Conservation (phyloP, 2,888 invertebrate species). For the Aleiodes testaceus region DNA sequence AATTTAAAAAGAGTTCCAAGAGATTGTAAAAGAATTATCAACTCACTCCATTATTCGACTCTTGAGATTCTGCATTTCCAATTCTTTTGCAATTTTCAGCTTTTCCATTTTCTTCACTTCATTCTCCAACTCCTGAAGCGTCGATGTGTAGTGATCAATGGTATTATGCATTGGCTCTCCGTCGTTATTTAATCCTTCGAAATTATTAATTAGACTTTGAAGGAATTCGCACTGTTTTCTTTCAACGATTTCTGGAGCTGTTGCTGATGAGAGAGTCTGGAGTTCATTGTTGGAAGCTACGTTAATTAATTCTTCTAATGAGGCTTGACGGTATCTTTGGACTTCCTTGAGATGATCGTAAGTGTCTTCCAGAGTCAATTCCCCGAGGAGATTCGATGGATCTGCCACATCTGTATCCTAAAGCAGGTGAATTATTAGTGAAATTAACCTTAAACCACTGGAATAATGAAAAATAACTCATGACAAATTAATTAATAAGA, state of each 20-base stretch:
- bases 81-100: conserved; percentile 43
- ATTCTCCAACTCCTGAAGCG: conserved; percentile 55
- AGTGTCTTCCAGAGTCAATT: conserved; percentile 62
- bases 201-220: conserved; percentile 50
- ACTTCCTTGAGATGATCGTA: conserved; percentile 56
- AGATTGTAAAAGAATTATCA: conserved; percentile 3
- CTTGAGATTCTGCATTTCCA: conserved; percentile 49
- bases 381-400: conserved; percentile 9
- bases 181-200: conserved; percentile 50
- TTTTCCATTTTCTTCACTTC: conserved; percentile 49
- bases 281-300: conserved; percentile 53
- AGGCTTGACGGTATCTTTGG: conserved; percentile 47
- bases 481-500: too few relatives aligned
- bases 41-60: conserved; percentile 59
- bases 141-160: conserved; percentile 53
- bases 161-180: conserved; percentile 59
- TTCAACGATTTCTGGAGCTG: conserved; percentile 50
- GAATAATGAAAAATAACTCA: too few relatives aligned
- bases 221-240: conserved; percentile 53
- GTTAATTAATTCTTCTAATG: conserved; percentile 54
- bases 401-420: conserved; percentile 20
- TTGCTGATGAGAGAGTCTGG: conserved; percentile 33
- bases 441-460: too few relatives aligned
- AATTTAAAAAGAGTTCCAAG: not conserved
- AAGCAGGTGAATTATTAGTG: too few relatives aligned